These are phyloP conservation scores for Exocentrus adspersus DNA, from an alignment of 2,888 invertebrate species.

Conservation along the genomic window DNA sequence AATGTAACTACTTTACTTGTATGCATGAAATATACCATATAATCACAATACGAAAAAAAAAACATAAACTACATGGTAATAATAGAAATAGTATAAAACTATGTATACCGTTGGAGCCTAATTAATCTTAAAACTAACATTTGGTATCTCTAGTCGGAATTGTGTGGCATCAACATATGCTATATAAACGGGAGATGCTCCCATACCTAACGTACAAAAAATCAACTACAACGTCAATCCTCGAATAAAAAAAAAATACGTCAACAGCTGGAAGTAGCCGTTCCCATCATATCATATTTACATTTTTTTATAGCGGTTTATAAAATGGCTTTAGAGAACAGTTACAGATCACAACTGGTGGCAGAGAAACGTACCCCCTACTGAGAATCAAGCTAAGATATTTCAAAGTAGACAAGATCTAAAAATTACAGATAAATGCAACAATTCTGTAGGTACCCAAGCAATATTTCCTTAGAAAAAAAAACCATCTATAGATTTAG, in stretches of 20 bases:
- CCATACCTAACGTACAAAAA: slow-evolving; percentile 39
- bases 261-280: slow-evolving; percentile 56
- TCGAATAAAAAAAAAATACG: slow-evolving; percentile 42
- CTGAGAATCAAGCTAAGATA: slow-evolving; percentile 32
- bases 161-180: slow-evolving; percentile 38
- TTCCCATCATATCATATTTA: slow-evolving; percentile 61
- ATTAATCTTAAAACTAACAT: slow-evolving; percentile 31
- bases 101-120: slow-evolving; percentile 36
- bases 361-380: slow-evolving; percentile 49
- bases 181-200: slow-evolving; percentile 43
- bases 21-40: slow-evolving; percentile 29
- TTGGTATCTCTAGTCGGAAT: slow-evolving; percentile 42
- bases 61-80: no score
- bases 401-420: no score
- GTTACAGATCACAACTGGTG: slow-evolving; percentile 54
- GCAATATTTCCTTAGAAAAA: no score
- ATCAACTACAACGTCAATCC: slow-evolving; percentile 36
- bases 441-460: no score
- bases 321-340: slow-evolving; percentile 40
- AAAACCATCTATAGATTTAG: no score
- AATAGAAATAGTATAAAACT: slow-evolving; percentile 34
- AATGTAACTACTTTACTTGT: no score
- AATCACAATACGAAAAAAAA: no score
- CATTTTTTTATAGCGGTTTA: slow-evolving; percentile 51
- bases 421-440: neutral